Conservation (phyloP, 2,888 invertebrate genomes). For the Perdita meconis region DNA sequence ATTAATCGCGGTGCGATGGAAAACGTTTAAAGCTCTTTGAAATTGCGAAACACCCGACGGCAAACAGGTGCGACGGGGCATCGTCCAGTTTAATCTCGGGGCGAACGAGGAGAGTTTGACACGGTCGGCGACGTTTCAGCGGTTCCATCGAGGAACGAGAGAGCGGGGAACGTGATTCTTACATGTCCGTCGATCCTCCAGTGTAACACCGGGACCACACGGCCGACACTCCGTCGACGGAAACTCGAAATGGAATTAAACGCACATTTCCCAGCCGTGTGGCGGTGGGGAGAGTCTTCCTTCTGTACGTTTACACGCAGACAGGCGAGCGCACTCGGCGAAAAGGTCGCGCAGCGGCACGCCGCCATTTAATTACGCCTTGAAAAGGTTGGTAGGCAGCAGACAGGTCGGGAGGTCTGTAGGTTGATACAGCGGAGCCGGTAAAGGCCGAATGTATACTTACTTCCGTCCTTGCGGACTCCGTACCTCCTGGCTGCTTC, state of each 20-base stretch:
- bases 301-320: conserved; percentile 57
- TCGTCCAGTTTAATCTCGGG: conserved; percentile 32
- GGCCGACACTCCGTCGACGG: conserved; percentile 36
- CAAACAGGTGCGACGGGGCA: conserved; percentile 46
- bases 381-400: conserved; percentile 73
- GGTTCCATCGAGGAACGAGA: conserved; percentile 20
- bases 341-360: conserved; percentile 58
- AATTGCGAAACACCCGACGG: conserved; percentile 14
- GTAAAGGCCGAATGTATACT: conserved; percentile 70
- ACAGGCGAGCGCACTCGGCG: conserved; percentile 40
- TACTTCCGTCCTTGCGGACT: conserved; percentile 73
- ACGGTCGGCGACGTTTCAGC: conserved; percentile 29
- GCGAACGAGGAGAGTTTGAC: conserved; percentile 20
- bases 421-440: conserved; percentile 57
- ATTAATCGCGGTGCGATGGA: background rate
- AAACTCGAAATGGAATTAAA: conserved; percentile 64
- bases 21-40: background rate
- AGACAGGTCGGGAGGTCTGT: conserved; percentile 67
- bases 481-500: conserved; percentile 67
- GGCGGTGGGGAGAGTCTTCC: conserved; percentile 15
- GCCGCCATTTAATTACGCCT: conserved; percentile 77
- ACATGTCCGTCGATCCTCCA: conserved; percentile 61
- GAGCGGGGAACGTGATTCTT: conserved; percentile 49
- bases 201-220: conserved; percentile 47
- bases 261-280: conserved; percentile 58